Evolutionary conservation across 2,888 invertebrate species (phyloP).

Genomic region (Germaria angustata): DNA sequence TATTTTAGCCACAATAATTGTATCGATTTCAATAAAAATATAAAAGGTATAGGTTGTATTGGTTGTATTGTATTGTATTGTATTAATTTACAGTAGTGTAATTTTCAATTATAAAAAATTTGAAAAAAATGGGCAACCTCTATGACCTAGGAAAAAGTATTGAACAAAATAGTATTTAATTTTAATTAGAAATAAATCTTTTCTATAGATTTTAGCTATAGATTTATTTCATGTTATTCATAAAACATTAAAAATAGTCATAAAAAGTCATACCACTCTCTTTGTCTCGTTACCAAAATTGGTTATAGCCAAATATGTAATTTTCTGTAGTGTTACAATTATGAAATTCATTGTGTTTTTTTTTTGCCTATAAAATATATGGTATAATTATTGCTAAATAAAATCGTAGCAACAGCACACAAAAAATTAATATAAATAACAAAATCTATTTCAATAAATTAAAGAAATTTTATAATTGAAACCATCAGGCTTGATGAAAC

Average conservation of each 20-base stretch:
- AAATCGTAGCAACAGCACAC: too few relatives aligned
- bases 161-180: background rate
- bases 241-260: constrained; percentile 21
- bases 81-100: too few relatives aligned
- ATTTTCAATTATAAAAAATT: too few relatives aligned
- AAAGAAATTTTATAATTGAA: constrained; percentile 11
- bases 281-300: constrained; percentile 32
- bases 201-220: background rate
- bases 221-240: background rate
- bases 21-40: too few relatives aligned
- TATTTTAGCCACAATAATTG: too few relatives aligned
- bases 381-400: background rate
- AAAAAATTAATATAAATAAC: too few relatives aligned
- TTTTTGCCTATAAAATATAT: background rate
- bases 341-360: background rate
- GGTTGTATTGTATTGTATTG: too few relatives aligned
- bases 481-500: background rate
- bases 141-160: background rate
- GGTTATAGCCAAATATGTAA: constrained; percentile 18
- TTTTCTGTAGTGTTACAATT: constrained; percentile 17
- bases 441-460: constrained; percentile 15
- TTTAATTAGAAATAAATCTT: background rate
- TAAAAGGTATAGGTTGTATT: too few relatives aligned
- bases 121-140: background rate
- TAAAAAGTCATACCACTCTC: constrained; percentile 40